Evolutionary conservation across 2,888 invertebrate genomes (phyloP).

Genomic region (Lypha dubia): DNA sequence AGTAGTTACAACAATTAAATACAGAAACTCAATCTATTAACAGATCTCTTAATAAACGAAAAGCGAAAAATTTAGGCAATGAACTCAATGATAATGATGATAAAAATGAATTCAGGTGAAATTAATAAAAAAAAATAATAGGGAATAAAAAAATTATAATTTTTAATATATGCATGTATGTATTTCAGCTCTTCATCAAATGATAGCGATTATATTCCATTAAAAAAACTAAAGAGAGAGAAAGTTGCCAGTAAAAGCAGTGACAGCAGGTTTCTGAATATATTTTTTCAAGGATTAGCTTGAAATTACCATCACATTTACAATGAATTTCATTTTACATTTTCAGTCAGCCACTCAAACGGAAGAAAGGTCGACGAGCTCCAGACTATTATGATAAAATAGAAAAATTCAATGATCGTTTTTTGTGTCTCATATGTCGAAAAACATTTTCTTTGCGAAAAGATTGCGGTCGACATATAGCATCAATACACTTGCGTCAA

Average conservation of each 20-base stretch:
- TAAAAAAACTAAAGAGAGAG: constrained; percentile 41
- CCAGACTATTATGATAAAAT: constrained; percentile 70
- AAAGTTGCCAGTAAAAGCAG: neutral
- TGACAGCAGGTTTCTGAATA: constrained; percentile 10
- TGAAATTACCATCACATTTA: neutral
- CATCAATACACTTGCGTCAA: constrained; percentile 76
- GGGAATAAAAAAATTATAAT: neutral
- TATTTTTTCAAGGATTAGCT: neutral
- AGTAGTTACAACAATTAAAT: neutral
- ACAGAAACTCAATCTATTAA: neutral
- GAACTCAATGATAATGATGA: constrained; percentile 41
- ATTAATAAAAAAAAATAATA: neutral
- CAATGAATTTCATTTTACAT: neutral
- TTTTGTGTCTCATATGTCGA: constrained; percentile 78
- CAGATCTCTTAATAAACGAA: constrained; percentile 10
- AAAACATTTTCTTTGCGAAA: constrained; percentile 81
- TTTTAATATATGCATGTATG: too few species aligned
- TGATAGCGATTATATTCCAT: constrained; percentile 61
- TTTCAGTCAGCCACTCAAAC: constrained; percentile 65
- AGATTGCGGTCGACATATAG: constrained; percentile 80
- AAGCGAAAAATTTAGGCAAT: neutral
- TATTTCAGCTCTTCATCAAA: constrained; percentile 49
- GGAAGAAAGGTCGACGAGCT: constrained; percentile 76
- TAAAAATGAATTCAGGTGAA: constrained; percentile 37
- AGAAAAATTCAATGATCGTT: constrained; percentile 74